Evolutionary conservation across 2,888 invertebrate genomes (phyloP).

Genomic region (Exephanes ischioxanthus): DNA sequence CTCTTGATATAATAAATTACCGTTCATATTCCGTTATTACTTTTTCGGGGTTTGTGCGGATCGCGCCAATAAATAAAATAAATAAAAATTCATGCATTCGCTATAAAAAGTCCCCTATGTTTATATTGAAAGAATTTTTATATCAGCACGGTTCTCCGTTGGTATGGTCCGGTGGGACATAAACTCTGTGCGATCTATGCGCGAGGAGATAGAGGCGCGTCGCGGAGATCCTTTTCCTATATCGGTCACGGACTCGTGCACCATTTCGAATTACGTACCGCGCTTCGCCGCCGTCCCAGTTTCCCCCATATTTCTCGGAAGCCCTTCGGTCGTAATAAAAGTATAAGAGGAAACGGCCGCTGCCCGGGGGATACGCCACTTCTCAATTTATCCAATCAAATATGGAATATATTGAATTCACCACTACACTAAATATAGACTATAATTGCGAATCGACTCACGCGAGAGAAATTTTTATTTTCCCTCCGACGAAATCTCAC

Average conservation of each 20-base stretch:
- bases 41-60: too few species aligned
- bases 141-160: neutral
- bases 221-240: conserved; percentile 15
- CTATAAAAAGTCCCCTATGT: neutral
- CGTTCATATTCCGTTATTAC: too few species aligned
- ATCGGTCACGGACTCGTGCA: conserved; percentile 51
- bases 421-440: too few species aligned
- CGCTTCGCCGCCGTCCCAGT: conserved; percentile 66
- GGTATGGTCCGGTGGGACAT: conserved; percentile 3
- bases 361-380: neutral
- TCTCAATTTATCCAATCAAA: neutral
- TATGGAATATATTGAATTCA: neutral
- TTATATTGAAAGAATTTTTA: conserved; percentile 3
- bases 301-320: conserved; percentile 33
- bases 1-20: too few species aligned
- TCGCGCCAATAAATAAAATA: too few species aligned
- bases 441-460: neutral
- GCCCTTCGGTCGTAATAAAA: neutral
- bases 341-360: neutral
- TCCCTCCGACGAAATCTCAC: neutral
- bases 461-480: neutral
- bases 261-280: conserved; percentile 66
- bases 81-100: neutral
- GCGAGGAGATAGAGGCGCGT: neutral
- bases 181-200: conserved; percentile 1